A percentile compares a stretch with the other conserved stretches of the same genome.
Conservation (phyloP, 2,797 vertebrate species). For the Cynopterus sphinx region DNA sequence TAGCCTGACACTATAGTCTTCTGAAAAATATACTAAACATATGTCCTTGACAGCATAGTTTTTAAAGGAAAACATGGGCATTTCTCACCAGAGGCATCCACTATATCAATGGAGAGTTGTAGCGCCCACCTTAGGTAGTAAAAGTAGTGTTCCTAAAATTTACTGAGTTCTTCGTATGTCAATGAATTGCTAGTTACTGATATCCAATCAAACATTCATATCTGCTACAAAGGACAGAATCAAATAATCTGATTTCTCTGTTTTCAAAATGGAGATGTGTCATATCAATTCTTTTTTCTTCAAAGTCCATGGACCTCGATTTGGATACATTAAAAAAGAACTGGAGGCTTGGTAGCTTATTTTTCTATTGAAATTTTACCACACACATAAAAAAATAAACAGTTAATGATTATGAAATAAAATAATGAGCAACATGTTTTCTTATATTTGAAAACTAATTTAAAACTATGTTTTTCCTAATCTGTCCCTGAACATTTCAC, state of each 20-base stretch:
- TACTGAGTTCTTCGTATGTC: constrained; percentile 57
- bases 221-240: constrained; percentile 69
- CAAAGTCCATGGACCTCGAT: background rate
- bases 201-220: constrained; percentile 79
- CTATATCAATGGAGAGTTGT: constrained; percentile 34
- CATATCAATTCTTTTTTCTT: background rate
- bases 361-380: background rate
- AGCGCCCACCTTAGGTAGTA: constrained; percentile 41
- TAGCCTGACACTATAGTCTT: background rate
- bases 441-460: constrained; percentile 42
- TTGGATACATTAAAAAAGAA: background rate
- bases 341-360: background rate
- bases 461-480: background rate
- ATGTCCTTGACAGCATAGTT: background rate
- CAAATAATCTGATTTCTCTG: constrained; percentile 65
- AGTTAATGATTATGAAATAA: background rate
- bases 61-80: background rate
- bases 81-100: constrained; percentile 16
- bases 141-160: constrained; percentile 53
- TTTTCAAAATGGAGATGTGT: constrained; percentile 42
- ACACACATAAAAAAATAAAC: background rate
- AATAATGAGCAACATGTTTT: background rate
- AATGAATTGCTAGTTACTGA: constrained; percentile 67
- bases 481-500: background rate
- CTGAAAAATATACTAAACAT: background rate